A percentile compares a stretch with the other conserved stretches of the same genome.
Evolutionary conservation across 2,797 vertebrate genomes (phyloP).

Genomic region (Gallinago stenura): DNA sequence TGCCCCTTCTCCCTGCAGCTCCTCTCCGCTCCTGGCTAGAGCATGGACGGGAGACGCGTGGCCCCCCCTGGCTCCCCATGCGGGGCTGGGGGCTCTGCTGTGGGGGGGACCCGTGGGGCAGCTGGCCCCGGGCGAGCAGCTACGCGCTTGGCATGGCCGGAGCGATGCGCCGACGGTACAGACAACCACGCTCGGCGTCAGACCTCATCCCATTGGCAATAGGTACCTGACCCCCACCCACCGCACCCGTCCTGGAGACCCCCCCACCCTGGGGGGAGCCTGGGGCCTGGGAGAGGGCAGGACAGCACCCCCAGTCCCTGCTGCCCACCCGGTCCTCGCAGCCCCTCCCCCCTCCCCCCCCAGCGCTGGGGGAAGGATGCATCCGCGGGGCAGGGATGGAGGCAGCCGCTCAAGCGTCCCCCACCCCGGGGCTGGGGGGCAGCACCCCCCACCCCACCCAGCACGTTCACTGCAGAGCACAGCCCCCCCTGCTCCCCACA

Average conservation of each 20-base stretch:
- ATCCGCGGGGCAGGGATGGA: not conserved
- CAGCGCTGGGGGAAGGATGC: not conserved
- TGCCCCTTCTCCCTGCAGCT: constrained; percentile 24
- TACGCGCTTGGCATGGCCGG: constrained; percentile 50
- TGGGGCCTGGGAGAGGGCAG: not conserved
- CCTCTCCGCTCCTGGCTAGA: not conserved
- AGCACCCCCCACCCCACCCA: not conserved
- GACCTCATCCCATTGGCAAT: constrained; percentile 58
- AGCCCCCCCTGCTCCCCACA: not conserved
- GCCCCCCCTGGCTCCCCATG: not conserved
- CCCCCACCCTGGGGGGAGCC: not conserved
- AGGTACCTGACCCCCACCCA: constrained; percentile 7
- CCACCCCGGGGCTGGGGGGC: not conserved
- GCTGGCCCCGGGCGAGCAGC: not conserved
- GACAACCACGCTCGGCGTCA: not conserved
- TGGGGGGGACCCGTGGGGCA: not conserved
- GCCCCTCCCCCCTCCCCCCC: not conserved
- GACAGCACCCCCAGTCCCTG: not conserved
- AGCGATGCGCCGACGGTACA: not conserved
- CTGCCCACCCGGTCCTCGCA: not conserved
- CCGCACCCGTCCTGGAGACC: not conserved
- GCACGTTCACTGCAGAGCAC: constrained; percentile 17
- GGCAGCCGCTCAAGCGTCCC: not conserved
- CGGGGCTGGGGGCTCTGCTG: not conserved
- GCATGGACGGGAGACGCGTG: not conserved